phyloP scores from a whole-genome alignment of 2,888 invertebrate genomes.

The Harpalus rufipes region DNA sequence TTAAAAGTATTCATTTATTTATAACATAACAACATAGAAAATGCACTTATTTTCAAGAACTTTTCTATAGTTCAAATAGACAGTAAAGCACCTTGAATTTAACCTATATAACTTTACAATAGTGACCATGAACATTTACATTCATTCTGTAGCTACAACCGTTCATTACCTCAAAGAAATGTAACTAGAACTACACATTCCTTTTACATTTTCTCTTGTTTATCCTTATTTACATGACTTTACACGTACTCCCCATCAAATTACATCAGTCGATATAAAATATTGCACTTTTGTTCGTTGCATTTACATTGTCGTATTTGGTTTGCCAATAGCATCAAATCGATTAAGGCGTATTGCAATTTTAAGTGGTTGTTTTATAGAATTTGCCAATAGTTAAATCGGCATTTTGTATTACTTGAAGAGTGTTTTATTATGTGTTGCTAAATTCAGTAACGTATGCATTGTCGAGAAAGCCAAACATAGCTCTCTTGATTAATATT shows the following conservation, averaged over 20 bases:
- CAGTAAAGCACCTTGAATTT: background rate
- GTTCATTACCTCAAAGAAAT: constrained; percentile 5
- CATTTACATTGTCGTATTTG: constrained; percentile 27
- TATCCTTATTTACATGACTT: background rate
- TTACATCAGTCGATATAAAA: background rate
- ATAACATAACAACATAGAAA: too few relatives aligned
- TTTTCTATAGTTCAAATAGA: background rate
- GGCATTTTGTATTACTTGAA: constrained; percentile 1
- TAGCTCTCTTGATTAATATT: constrained; percentile 20
- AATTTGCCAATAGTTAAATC: constrained; percentile 33
- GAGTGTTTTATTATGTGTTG: constrained; percentile 25
- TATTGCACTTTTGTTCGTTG: constrained; percentile 7
- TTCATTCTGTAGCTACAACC: constrained; percentile 2
- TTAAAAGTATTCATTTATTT: too few relatives aligned
- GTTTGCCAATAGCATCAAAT: constrained; percentile 6
- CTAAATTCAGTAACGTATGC: constrained; percentile 30
- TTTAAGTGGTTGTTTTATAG: constrained; percentile 9
- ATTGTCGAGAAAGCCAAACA: constrained; percentile 10
- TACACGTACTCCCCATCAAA: constrained; percentile 21
- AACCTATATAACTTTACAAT: constrained; percentile 1
- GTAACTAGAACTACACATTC: constrained; percentile 19
- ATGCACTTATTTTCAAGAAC: too few relatives aligned
- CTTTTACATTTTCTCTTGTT: constrained; percentile 30
- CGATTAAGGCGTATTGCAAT: constrained; percentile 25
- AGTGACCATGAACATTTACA: constrained; percentile 8